These are phyloP conservation scores for Mimachlamys varia DNA, from an alignment of 2,888 invertebrate species.

Conservation along the genomic window DNA sequence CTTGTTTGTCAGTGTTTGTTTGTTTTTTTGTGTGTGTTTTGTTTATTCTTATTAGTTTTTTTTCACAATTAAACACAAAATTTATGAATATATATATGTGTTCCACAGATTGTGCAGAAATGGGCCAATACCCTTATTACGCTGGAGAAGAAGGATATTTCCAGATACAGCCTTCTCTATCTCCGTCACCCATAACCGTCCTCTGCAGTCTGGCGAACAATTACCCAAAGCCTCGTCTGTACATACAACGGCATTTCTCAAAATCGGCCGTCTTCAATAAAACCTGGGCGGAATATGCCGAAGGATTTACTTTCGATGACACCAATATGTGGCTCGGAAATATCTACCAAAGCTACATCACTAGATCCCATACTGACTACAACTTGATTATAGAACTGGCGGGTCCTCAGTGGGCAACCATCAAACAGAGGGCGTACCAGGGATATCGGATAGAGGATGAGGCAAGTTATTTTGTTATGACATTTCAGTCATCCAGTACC, in stretches of 20 bases:
- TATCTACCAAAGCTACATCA: background rate
- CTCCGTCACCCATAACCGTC: background rate
- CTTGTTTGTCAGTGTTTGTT: no score
- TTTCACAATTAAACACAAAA: no score
- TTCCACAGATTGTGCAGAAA: slow-evolving; percentile 1
- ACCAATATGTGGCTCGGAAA: background rate
- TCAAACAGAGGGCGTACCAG: background rate
- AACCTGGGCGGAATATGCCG: background rate
- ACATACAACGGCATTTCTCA: background rate
- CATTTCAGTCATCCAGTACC: background rate
- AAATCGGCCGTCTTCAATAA: background rate
- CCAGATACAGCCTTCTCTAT: background rate
- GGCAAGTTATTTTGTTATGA: background rate
- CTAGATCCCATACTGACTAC: background rate
- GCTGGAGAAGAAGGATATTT: background rate
- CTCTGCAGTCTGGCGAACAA: background rate
- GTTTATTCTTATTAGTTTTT: no score
- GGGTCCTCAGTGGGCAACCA: background rate
- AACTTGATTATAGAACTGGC: background rate
- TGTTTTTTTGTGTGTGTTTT: no score
- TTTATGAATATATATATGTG: background rate
- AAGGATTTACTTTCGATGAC: background rate
- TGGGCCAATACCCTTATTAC: background rate
- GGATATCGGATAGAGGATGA: background rate
- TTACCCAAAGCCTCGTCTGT: background rate